phyloP scores from a whole-genome alignment of 2,113 vertebrate genomes.

The Procapra przewalskii region DNA sequence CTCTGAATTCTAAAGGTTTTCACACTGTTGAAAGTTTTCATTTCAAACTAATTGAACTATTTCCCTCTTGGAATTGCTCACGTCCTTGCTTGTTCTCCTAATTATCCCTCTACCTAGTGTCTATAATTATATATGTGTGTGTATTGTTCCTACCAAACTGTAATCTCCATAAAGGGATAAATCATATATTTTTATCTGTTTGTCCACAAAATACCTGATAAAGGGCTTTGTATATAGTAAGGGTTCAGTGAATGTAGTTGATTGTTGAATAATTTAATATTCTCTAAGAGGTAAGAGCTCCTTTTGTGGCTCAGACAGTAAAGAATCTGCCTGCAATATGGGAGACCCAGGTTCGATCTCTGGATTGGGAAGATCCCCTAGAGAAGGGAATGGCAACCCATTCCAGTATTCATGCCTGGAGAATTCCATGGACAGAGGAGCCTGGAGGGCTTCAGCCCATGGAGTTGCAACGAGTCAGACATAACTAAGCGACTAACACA shows the following conservation, averaged over 20 bases:
- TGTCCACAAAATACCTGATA: not conserved
- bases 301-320: not conserved
- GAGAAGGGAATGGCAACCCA: not conserved
- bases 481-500: not conserved
- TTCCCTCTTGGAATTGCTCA: slow-evolving; percentile 6
- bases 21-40: not conserved
- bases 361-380: not conserved
- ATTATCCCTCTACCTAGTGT: not conserved
- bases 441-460: not conserved
- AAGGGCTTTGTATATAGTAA: not conserved
- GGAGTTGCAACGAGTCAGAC: not conserved
- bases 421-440: not conserved
- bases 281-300: not conserved
- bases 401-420: not conserved
- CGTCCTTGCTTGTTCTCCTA: not conserved
- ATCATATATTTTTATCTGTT: slow-evolving; percentile 17
- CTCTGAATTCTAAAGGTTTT: slow-evolving; percentile 8
- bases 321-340: not conserved
- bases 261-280: slow-evolving; percentile 11
- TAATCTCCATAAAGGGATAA: not conserved
- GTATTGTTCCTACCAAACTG: not conserved
- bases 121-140: not conserved
- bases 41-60: not conserved
- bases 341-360: not conserved
- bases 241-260: slow-evolving; percentile 21